Base-by-base conservation (phyloP, 2,797 vertebrate genomes). In the Pitangus sulphuratus region DNA sequence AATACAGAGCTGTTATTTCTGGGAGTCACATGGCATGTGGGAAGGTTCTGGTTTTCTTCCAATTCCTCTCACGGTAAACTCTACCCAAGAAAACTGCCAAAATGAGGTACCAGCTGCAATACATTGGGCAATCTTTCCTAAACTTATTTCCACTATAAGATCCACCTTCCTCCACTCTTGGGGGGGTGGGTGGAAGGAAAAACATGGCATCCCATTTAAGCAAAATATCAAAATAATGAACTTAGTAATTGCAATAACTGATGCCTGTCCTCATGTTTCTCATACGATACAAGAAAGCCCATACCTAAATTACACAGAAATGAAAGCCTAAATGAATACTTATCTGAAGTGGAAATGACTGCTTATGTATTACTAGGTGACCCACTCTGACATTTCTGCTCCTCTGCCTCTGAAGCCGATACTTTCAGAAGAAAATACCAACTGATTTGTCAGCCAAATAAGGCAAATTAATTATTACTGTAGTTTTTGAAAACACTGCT, bases 21-120 rank as follows among this genome's bases (percentile, higher is more conserved):
- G 90, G 87, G 92, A 95, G 86, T 96, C 94, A 97, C 90, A 82
- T 87, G 88, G 93, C 51, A 86, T 21, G 94, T 97, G 84, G 93
- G 93, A 97, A 84, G 93, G 79, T 79, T 70, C 83, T 97, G 86
- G 60, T 90, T 92, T 95, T 92, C 84, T 87, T 96, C 94, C 95
- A 97, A 76, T 74, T 94, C 84, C 84, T 89, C 88, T 90, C 62
- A 84, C 95, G 62, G 87, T 90, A 94, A 95, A 95, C 87, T 56
- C 58, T 95, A 62, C 56, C 81, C 56, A 82, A 95, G 68, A 72
- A 87, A 93, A 76, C 37, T 90, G 86, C 78, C 80, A 96, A 95
- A 97, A 92, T 48, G 77, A 82, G 33, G 62, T 66, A 76, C 58
- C 62, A 87, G 56, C 79, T 94, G 86, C 86, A 89, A 91, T 79